Base-by-base conservation (phyloP, 1,140 invertebrate species). In the Plectrocnemia conspersa region DNA sequence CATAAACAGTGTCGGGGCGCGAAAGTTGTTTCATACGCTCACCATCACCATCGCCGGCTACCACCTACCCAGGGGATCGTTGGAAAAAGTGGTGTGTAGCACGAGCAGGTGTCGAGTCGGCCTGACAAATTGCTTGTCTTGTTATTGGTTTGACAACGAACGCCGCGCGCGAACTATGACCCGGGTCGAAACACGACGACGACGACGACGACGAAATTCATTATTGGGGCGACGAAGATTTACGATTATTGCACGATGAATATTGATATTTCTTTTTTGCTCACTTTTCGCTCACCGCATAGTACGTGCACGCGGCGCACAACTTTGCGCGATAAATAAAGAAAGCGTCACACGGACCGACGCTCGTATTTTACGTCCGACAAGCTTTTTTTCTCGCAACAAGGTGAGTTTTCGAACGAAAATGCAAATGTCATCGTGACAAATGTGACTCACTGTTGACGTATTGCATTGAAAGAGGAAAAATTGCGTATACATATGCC, bases 81-180 rank as follows among this genome's bases (percentile, higher is more conserved):
- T n/a, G n/a, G n/a, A n/a, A n/a, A n/a, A n/a, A n/a, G n/a, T n/a
- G n/a, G n/a, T n/a, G n/a, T n/a, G n/a, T n/a, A n/a, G n/a, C n/a
- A n/a, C 36, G 19, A 56, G 53, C 58, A 60, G 58, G 53, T 60
- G 57, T 59, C 57, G 48, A 54, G 53, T 32, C 11, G 42, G 40
- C 41, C 42, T 60, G 58, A 60, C 58, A 60, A 60, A 60, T 60
- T 48, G 53, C 58, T 47, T 60, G 58, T 60, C 58, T 60, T 60
- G 58, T 60, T 60, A 60, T 60, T 56, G 58, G 36, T 56, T 49
- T 56, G 58, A 60, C 53, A 54, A 32, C 32, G 21, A 55, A 38
- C 35, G 23, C 32, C 45, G 55, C 52, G 48, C 33, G 40, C 29
- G 45, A 49, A 50, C 45, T 45, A 54, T 52, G 47, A 58, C 49